Evolutionary conservation across 2,797 vertebrate genomes (phyloP).

Genomic region (Sebastes ruberrimus): DNA sequence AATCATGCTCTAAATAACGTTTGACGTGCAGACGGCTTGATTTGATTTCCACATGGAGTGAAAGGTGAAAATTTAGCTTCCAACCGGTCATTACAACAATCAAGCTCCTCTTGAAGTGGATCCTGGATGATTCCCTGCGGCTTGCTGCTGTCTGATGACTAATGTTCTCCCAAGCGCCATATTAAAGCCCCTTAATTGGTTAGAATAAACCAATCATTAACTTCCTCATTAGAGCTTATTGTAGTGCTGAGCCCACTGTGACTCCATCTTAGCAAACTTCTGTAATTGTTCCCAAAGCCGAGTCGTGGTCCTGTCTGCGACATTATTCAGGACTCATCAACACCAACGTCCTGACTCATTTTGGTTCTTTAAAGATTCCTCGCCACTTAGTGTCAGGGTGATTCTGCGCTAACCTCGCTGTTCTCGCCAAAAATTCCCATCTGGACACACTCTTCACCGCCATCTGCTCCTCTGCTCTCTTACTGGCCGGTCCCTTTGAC

Average conservation of each 20-base stretch:
- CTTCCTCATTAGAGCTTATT: slow-evolving; percentile 64
- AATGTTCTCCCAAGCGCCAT: slow-evolving; percentile 53
- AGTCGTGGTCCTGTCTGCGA: slow-evolving; percentile 15
- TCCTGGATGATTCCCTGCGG: slow-evolving; percentile 43
- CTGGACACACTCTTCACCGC: slow-evolving; percentile 56
- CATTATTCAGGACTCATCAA: slow-evolving; percentile 35
- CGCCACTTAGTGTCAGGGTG: slow-evolving; percentile 55
- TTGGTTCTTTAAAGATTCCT: slow-evolving; percentile 58
- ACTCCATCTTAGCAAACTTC: slow-evolving; percentile 31
- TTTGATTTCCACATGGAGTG: slow-evolving; percentile 42
- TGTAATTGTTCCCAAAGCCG: slow-evolving; percentile 41
- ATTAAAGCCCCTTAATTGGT: slow-evolving; percentile 60
- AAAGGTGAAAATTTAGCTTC: slow-evolving; percentile 61
- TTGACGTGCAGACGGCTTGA: slow-evolving; percentile 19
- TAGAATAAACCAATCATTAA: slow-evolving; percentile 63
- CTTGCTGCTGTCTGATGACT: slow-evolving; percentile 60
- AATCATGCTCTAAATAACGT: slow-evolving; percentile 12
- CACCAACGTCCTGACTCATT: slow-evolving; percentile 50
- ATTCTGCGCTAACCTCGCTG: slow-evolving; percentile 51
- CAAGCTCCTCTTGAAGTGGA: slow-evolving; percentile 48
- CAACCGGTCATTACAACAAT: slow-evolving; percentile 45
- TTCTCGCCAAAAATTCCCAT: slow-evolving; percentile 64
- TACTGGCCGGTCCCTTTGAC: slow-evolving; percentile 44
- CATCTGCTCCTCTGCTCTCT: slow-evolving; percentile 62
- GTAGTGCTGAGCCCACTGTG: slow-evolving; percentile 35